Percentiles rank a stretch among this genome's conserved stretches.
Evolutionary conservation across 2,797 vertebrate species (phyloP).

Genomic region (Philypnodon macrostomus): DNA sequence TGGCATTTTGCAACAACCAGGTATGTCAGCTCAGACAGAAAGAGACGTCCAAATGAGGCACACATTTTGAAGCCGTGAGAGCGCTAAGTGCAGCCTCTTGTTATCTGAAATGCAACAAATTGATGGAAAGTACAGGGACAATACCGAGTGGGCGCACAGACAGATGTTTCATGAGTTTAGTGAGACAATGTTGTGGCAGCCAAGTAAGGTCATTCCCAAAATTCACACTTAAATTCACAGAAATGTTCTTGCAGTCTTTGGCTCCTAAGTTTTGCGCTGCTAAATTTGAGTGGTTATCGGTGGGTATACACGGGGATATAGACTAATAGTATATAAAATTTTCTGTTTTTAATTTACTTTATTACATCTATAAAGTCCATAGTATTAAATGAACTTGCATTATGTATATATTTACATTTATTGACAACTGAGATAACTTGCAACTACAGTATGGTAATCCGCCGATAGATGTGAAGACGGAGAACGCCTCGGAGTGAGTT

Average conservation of each 20-base stretch:
- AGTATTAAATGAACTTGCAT: too few relatives aligned
- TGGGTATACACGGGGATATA: too few relatives aligned
- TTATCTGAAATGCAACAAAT: constrained; percentile 47
- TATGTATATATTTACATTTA: too few relatives aligned
- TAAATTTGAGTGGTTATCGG: too few relatives aligned
- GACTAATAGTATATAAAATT: too few relatives aligned
- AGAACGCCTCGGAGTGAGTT: not conserved
- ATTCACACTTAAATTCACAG: too few relatives aligned
- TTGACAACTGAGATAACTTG: not conserved
- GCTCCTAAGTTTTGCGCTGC: too few relatives aligned
- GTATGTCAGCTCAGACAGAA: constrained; percentile 36
- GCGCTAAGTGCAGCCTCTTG: constrained; percentile 40
- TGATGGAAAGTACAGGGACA: constrained; percentile 43
- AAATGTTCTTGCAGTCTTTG: too few relatives aligned
- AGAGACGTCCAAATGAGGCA: constrained; percentile 29
- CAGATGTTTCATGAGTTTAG: constrained; percentile 11
- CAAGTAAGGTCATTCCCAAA: not conserved
- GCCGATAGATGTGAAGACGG: constrained; percentile 3
- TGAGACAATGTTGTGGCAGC: not conserved
- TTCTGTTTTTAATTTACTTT: too few relatives aligned
- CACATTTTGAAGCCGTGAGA: constrained; percentile 25
- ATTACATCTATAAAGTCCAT: too few relatives aligned
- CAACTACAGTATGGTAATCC: not conserved
- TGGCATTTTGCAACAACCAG: constrained; percentile 51
- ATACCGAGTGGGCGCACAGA: constrained; percentile 27